Conservation (phyloP, 2,113 vertebrate species). For the Orycteropus afer region DNA sequence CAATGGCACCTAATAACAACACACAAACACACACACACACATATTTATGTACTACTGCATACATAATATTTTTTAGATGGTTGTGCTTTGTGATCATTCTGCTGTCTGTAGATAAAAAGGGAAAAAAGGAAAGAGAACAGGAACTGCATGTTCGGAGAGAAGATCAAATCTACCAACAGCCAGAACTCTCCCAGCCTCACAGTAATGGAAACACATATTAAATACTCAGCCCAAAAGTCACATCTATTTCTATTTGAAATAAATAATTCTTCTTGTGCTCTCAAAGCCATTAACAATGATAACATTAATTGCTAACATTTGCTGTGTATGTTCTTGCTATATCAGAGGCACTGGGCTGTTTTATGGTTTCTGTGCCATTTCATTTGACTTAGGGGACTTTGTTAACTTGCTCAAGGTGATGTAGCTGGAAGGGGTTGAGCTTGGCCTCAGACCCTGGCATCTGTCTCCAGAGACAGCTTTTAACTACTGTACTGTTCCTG, state of each 20-base stretch:
- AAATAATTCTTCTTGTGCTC: background rate
- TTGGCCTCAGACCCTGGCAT: background rate
- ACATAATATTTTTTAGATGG: background rate
- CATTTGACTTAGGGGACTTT: background rate
- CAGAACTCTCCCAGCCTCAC: background rate
- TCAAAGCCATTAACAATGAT: background rate
- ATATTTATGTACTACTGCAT: too few relatives aligned
- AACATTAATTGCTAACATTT: background rate
- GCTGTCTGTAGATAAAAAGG: background rate
- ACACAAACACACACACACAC: too few relatives aligned
- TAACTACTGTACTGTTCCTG: background rate
- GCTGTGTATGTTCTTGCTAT: background rate
- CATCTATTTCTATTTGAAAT: background rate
- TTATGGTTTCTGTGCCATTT: background rate
- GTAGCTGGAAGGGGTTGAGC: background rate
- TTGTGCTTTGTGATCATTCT: background rate
- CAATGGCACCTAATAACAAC: too few relatives aligned
- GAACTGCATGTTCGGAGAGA: background rate
- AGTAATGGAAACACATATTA: accelerated
- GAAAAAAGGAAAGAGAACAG: background rate
- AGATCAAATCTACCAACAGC: background rate
- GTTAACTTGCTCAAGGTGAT: background rate
- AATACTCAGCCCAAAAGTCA: background rate
- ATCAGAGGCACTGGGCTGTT: background rate
- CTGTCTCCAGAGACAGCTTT: background rate